Percentiles rank a stretch among this genome's conserved stretches.
Conservation (phyloP, 2,888 invertebrate genomes). For the Patella ulyssiponensis region DNA sequence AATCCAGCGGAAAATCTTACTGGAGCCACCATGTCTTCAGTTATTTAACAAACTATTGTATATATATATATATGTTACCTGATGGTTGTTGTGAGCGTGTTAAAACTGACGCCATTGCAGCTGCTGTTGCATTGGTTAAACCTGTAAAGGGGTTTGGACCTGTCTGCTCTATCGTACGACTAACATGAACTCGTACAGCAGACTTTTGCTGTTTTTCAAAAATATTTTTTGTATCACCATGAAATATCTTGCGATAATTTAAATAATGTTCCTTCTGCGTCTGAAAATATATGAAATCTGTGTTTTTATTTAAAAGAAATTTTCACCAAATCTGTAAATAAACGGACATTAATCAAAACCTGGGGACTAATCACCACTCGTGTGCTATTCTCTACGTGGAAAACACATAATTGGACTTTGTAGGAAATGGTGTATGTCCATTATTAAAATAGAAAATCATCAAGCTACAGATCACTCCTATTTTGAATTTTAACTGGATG, state of each 20-base stretch:
- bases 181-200: constrained; percentile 36
- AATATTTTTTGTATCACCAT: constrained; percentile 84
- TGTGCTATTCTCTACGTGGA: too few relatives aligned
- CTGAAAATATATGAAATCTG: constrained; percentile 43
- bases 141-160: constrained; percentile 71
- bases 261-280: constrained; percentile 86
- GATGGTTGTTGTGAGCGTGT: constrained; percentile 67
- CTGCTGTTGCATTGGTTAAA: constrained; percentile 65
- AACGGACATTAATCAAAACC: too few relatives aligned
- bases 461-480: too few relatives aligned
- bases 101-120: constrained; percentile 69
- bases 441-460: too few relatives aligned
- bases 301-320: not conserved
- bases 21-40: too few relatives aligned
- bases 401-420: too few relatives aligned
- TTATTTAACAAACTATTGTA: too few relatives aligned
- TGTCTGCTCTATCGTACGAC: constrained; percentile 46
- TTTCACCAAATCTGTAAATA: not conserved
- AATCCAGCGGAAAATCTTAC: too few relatives aligned
- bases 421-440: too few relatives aligned
- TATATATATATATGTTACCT: constrained; percentile 34
- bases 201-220: constrained; percentile 76
- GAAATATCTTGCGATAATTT: constrained; percentile 84
- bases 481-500: too few relatives aligned
- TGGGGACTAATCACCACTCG: too few relatives aligned